Base-by-base conservation (phyloP, 1,140 invertebrate species). In the Thaumatotibia leucotreta region DNA sequence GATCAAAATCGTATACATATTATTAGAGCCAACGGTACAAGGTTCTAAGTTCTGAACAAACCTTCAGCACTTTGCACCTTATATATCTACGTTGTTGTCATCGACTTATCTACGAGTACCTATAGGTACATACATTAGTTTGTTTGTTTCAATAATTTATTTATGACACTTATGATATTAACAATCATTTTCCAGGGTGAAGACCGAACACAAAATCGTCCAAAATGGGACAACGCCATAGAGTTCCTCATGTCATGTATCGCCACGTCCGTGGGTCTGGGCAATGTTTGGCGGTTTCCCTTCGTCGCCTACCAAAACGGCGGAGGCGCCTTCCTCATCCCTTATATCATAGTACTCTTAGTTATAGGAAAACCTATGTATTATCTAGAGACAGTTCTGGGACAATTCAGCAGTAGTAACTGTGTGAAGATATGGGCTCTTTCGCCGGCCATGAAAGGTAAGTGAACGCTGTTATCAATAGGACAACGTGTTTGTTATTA, bases 161-260 rank as follows among this genome's bases (percentile, higher is more conserved):
- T n/a, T n/a, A n/a, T n/a, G n/a, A n/a, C n/a, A n/a, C n/a, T n/a
- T n/a, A n/a, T n/a, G n/a, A n/a, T n/a, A n/a, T n/a, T n/a, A n/a
- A n/a, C n/a, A n/a, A n/a, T n/a, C 14, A 2, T 10, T 4, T 39
- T 39, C 14, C 33, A 39, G 33, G 33, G 33, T n/a, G 33, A 39
- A 39, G 33, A 39, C 9, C 2, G 33, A 10, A 39, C 3, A 39
- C 3, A 39, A 10, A 39, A 39, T n/a, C 33, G 33, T 39, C 49
- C 33, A 39, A 22, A 20, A 79, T 98, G 97, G 97, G 94, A 93
- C 20, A 97, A 95, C 72, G 94, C 96, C 68, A 82, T 97, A 1
- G 97, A 98, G 81, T 98, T 98, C 81, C 89, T 98, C 0, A 95
- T 98, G 92, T 97, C 96, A 1, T 97, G 96, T 82, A 96, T 98